Percentiles rank a stretch among this genome's conserved stretches.
Conservation (phyloP, 2,888 invertebrate species). For the Latheticus oryzae region DNA sequence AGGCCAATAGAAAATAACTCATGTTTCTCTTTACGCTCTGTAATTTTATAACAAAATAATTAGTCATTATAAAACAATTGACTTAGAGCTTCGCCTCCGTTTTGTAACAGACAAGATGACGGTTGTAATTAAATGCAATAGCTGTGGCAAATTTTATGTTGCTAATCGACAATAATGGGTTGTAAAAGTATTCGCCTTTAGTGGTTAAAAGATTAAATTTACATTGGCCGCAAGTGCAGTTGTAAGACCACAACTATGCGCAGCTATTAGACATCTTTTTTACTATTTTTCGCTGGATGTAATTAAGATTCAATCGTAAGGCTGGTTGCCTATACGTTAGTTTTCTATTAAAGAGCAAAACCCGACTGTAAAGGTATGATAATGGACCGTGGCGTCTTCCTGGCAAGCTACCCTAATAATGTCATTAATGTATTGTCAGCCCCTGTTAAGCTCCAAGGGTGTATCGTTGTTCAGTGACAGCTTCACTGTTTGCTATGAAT, state of each 20-base stretch:
- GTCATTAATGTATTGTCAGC: slow-evolving; percentile 49
- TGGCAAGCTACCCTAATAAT: slow-evolving; percentile 48
- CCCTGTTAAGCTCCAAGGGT: slow-evolving; percentile 44
- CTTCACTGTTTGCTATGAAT: slow-evolving; percentile 48
- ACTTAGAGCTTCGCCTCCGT: slow-evolving; percentile 47
- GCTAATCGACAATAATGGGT: slow-evolving; percentile 39
- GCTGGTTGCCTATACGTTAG: slow-evolving; percentile 4
- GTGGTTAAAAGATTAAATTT: slow-evolving; percentile 36
- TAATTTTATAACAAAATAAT: slow-evolving; percentile 36
- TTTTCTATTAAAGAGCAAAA: too few species aligned
- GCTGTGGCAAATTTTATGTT: slow-evolving; percentile 37
- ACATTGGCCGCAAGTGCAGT: slow-evolving; percentile 33
- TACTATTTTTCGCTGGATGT: neutral
- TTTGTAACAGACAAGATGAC: slow-evolving; percentile 49
- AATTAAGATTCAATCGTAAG: neutral
- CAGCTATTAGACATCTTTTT: slow-evolving; percentile 11
- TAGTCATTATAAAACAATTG: slow-evolving; percentile 44
- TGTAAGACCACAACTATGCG: slow-evolving; percentile 25
- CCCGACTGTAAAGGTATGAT: too few species aligned
- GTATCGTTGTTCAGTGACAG: slow-evolving; percentile 57
- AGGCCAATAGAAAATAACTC: slow-evolving; percentile 23
- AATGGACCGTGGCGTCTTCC: too few species aligned
- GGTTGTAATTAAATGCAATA: slow-evolving; percentile 49
- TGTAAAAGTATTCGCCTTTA: slow-evolving; percentile 33
- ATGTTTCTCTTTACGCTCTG: slow-evolving; percentile 24